Percentiles rank a stretch among this genome's conserved stretches.
Evolutionary conservation across 2,888 invertebrate genomes (phyloP).

Genomic region (Ophion obscuratus): DNA sequence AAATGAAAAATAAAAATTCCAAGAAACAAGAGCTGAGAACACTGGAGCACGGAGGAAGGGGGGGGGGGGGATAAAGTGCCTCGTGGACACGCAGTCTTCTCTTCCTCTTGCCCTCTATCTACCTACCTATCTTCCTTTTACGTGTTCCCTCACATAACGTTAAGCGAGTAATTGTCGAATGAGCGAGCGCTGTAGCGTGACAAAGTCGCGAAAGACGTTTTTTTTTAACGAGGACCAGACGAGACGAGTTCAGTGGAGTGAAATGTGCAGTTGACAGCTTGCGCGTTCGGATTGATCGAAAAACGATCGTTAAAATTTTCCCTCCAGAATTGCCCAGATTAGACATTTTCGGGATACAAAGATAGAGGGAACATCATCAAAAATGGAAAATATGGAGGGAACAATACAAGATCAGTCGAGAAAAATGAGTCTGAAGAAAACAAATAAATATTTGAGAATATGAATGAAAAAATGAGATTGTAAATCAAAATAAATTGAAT

Average conservation of each 20-base stretch:
- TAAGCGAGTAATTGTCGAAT: conserved; percentile 52
- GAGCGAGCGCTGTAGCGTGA: conserved; percentile 53
- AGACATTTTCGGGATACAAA: background rate
- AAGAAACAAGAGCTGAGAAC: background rate
- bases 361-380: background rate
- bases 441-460: too few species aligned
- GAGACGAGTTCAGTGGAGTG: conserved; percentile 11
- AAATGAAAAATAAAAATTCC: too few species aligned
- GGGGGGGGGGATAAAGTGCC: background rate
- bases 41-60: background rate
- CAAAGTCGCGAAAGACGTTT: conserved; percentile 45
- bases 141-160: background rate
- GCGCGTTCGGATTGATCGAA: conserved; percentile 40
- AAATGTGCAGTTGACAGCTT: conserved; percentile 22
- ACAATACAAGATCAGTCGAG: too few species aligned
- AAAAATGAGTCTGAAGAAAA: too few species aligned
- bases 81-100: background rate
- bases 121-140: background rate
- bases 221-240: conserved; percentile 41
- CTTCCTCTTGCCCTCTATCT: background rate
- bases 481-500: too few species aligned
- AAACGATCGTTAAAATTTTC: conserved; percentile 56
- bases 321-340: background rate
- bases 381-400: too few species aligned
- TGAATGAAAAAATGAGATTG: too few species aligned